These are phyloP conservation scores for Etheostoma cragini DNA, from an alignment of 2,113 vertebrate species.

Conservation along the genomic window DNA sequence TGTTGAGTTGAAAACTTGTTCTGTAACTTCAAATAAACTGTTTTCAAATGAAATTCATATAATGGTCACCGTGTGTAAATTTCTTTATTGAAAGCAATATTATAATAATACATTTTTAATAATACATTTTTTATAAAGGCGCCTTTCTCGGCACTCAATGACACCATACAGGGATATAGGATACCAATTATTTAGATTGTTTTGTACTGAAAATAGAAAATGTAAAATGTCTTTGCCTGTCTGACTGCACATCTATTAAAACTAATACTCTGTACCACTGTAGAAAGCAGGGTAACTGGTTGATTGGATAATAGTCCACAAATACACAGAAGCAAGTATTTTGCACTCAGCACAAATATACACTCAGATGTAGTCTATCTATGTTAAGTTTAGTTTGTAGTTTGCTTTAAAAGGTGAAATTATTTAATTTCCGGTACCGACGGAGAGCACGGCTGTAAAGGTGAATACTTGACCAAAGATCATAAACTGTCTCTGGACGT, in stretches of 20 bases:
- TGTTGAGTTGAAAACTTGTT: background rate
- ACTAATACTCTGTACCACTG: background rate
- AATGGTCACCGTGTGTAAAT: background rate
- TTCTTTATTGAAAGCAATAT: no score
- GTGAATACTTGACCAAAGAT: no score
- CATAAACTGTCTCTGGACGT: no score
- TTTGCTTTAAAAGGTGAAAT: background rate
- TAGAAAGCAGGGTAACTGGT: no score
- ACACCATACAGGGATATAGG: no score
- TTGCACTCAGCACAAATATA: background rate
- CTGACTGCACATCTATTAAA: background rate
- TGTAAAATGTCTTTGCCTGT: background rate
- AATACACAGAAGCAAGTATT: no score
- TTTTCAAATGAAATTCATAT: background rate
- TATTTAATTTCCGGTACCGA: background rate
- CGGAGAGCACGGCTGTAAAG: background rate
- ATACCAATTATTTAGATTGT: background rate
- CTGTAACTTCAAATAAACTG: background rate
- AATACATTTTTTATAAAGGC: no score
- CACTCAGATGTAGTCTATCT: background rate
- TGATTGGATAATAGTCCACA: background rate
- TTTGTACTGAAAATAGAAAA: background rate
- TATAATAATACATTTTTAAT: no score
- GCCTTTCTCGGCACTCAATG: no score
- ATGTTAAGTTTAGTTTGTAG: background rate